phyloP scores from a whole-genome alignment of 2,888 invertebrate genomes.

The Muscina levida region DNA sequence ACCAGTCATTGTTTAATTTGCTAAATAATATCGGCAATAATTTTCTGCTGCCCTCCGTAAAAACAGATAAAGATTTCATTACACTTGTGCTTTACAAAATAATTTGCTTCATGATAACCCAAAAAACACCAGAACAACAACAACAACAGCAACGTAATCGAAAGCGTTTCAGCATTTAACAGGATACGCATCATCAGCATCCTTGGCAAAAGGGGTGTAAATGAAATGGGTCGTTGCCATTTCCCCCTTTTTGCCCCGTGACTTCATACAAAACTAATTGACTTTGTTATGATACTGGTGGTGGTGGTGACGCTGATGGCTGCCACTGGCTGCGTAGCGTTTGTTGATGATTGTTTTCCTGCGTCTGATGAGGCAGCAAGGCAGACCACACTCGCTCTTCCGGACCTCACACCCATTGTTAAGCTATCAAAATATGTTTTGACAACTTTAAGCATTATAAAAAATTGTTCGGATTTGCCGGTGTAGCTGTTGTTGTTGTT shows the following conservation, averaged over 20 bases:
- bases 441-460: constrained; percentile 76
- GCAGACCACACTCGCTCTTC: background rate
- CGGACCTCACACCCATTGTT: background rate
- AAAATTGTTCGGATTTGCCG: constrained; percentile 71
- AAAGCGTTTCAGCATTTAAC: constrained; percentile 24
- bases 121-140: constrained; percentile 27
- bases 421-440: constrained; percentile 77
- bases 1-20: constrained; percentile 55
- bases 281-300: constrained; percentile 22
- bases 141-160: background rate
- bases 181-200: constrained; percentile 13
- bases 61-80: constrained; percentile 14
- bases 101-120: constrained; percentile 54
- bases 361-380: background rate
- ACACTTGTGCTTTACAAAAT: constrained; percentile 59
- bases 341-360: constrained; percentile 11
- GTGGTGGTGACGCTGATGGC: constrained; percentile 38
- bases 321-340: constrained; percentile 37
- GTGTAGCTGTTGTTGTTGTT: constrained; percentile 2
- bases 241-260: background rate
- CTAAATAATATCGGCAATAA: constrained; percentile 52
- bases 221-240: constrained; percentile 3
- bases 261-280: constrained; percentile 50
- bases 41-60: background rate
- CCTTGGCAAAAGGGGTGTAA: constrained; percentile 22